Percentiles rank a stretch among this genome's conserved stretches.
Conservation (phyloP, 2,113 vertebrate genomes). For the Oenanthe oenanthe region DNA sequence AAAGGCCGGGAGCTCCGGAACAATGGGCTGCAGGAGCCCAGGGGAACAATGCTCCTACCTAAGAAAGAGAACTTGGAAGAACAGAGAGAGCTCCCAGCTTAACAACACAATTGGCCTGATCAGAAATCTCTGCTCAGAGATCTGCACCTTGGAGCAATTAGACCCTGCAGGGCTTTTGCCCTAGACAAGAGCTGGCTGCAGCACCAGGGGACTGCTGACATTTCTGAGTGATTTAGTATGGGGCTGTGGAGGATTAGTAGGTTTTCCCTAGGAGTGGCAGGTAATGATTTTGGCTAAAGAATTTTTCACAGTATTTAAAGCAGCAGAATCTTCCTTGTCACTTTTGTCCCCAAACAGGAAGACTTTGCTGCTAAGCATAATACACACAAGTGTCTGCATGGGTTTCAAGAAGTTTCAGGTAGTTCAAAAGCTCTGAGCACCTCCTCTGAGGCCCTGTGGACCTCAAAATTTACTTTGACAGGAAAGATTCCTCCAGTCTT, state of each 20-base stretch:
- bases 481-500: neutral
- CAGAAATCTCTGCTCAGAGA: slow-evolving; percentile 4
- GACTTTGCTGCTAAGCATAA: neutral
- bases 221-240: neutral
- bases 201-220: neutral
- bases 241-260: neutral
- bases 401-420: neutral
- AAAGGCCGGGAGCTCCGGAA: slow-evolving; percentile 36
- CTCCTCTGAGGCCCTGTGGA: neutral
- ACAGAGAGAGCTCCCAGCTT: slow-evolving; percentile 53
- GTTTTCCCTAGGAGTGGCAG: neutral
- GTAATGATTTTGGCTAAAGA: neutral
- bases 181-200: neutral
- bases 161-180: neutral
- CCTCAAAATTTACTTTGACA: neutral
- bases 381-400: neutral
- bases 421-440: neutral
- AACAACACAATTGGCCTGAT: slow-evolving; percentile 36
- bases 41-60: slow-evolving; percentile 42
- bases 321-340: neutral
- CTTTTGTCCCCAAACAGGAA: neutral
- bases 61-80: slow-evolving; percentile 27
- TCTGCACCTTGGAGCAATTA: neutral
- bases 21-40: slow-evolving; percentile 45
- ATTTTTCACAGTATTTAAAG: neutral